Conservation (phyloP, 2,113 vertebrate species). For the Halichoerus grypus region DNA sequence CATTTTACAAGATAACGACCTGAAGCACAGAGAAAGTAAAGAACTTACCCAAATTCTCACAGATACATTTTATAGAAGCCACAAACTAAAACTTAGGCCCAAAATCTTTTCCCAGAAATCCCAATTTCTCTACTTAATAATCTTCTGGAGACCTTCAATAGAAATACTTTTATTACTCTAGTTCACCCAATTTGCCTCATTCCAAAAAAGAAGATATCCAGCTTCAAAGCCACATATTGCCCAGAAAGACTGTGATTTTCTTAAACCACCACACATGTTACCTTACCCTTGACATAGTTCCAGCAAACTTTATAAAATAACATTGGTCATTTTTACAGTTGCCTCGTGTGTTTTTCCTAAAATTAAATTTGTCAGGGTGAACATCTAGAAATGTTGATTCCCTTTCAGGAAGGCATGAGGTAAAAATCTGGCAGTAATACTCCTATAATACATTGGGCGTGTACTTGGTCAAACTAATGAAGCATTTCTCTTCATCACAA, state of each 20-base stretch:
- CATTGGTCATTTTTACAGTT: not conserved
- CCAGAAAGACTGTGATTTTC: not conserved
- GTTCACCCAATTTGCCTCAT: not conserved
- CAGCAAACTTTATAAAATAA: not conserved
- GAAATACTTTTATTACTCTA: not conserved
- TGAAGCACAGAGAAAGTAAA: not conserved
- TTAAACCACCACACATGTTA: not conserved
- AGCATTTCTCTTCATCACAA: conserved; percentile 14
- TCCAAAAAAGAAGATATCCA: not conserved
- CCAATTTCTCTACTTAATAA: not conserved
- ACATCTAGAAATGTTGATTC: not conserved
- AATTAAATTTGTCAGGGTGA: not conserved
- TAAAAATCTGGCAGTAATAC: not conserved
- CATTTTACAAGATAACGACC: not conserved
- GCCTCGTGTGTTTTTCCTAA: not conserved
- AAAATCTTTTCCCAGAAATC: not conserved
- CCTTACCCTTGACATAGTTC: not conserved
- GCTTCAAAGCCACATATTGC: not conserved
- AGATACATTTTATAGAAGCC: conserved; percentile 4
- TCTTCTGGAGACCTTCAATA: not conserved
- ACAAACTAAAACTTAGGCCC: not conserved
- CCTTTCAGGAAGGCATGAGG: not conserved
- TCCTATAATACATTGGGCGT: not conserved
- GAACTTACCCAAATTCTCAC: not conserved
- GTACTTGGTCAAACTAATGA: not conserved